Evolutionary conservation across 1,140 invertebrate species (phyloP).

Genomic region (Paramacrobiotus metropolitanus): DNA sequence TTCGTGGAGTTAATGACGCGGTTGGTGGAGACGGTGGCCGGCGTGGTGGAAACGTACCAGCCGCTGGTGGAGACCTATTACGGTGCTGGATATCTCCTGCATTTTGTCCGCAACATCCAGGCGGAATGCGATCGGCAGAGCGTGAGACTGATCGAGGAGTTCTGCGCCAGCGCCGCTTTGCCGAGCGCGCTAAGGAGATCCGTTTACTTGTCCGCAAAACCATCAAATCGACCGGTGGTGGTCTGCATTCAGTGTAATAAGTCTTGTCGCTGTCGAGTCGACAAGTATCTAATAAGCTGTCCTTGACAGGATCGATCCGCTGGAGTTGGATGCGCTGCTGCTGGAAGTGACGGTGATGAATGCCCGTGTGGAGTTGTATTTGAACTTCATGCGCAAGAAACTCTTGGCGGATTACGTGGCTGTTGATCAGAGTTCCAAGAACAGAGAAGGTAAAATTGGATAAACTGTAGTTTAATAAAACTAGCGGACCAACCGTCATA

Average conservation of each 20-base stretch:
- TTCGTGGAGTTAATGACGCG: constrained; percentile 57
- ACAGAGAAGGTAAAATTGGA: constrained; percentile 21
- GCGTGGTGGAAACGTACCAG: constrained; percentile 67
- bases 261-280: constrained; percentile 13
- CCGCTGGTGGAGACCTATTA: constrained; percentile 82
- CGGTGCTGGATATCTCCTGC: constrained; percentile 49
- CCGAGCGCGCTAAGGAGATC: constrained; percentile 32
- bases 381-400: constrained; percentile 57
- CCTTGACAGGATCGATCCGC: constrained; percentile 37
- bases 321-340: constrained; percentile 62
- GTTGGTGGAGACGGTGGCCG: constrained; percentile 66
- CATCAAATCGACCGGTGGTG: constrained; percentile 23
- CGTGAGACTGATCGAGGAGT: constrained; percentile 40
- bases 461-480: neutral
- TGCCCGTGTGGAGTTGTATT: constrained; percentile 65
- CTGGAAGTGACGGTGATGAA: constrained; percentile 76
- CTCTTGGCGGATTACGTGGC: constrained; percentile 34
- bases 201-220: constrained; percentile 27
- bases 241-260: neutral
- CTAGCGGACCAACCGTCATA: neutral
- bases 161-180: constrained; percentile 46
- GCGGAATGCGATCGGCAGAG: constrained; percentile 59
- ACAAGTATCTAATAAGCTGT: constrained; percentile 6
- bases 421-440: constrained; percentile 15
- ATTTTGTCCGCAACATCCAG: constrained; percentile 45